Percentiles rank a stretch among this genome's conserved stretches.
Evolutionary conservation across 53 echinoderm and acorn worm species (phyloP).

Genomic region (Holothuria leucospilota): DNA sequence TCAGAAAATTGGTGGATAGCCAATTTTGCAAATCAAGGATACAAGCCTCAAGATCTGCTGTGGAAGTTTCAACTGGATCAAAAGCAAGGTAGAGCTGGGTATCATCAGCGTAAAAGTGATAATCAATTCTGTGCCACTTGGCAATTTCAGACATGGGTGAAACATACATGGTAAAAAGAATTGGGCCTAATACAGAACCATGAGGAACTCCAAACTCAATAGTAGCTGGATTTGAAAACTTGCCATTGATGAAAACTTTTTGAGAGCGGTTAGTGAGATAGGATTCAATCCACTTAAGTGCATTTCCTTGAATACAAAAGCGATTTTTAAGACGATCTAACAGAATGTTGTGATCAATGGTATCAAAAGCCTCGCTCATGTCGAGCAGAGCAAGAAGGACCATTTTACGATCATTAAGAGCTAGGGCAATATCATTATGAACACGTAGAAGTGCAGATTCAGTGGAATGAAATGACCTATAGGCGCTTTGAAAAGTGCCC

Average conservation of each 20-base stretch:
- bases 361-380: no score
- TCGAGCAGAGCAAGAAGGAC: no score
- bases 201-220: constrained; percentile 22
- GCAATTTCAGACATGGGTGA: constrained; percentile 24
- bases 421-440: no score
- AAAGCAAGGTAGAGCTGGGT: constrained; percentile 36
- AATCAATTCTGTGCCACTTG: constrained; percentile 1
- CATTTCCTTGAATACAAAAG: no score
- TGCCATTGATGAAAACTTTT: not conserved
- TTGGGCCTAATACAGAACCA: constrained; percentile 12
- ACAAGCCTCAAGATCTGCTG: not conserved
- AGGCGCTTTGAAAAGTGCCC: no score
- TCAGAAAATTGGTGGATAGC: constrained; percentile 22
- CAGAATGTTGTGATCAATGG: no score
- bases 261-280: constrained; percentile 22
- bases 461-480: no score
- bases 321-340: no score
- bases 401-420: no score
- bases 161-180: constrained; percentile 32
- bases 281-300: no score
- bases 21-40: constrained; percentile 24
- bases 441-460: no score
- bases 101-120: constrained; percentile 19
- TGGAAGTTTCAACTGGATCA: not conserved
- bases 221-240: no score